Evolutionary conservation across 1,140 invertebrate genomes (phyloP), one percentile per base, ranked within the genome.

Genomic region (Aphelinus atriplicis): DNA sequence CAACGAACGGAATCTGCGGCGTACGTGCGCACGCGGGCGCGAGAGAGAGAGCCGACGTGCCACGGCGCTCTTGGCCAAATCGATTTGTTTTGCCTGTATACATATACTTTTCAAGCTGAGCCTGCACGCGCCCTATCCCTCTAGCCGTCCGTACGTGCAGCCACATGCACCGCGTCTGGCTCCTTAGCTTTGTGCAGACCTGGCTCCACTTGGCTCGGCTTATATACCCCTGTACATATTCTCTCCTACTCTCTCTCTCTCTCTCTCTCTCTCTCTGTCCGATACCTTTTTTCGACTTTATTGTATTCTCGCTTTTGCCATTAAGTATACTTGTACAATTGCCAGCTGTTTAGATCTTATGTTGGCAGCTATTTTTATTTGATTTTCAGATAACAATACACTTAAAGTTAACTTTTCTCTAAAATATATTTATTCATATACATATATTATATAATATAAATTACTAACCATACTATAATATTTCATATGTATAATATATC

Each of bases 51-150:
- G 50, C 50, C 66, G 66, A 68, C 66, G 56, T 68, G 66, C 56
- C 48, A 47, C 7, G n/a, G 50, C 50, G 63, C 63, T n/a, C 64
- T 26, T 43, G 3, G 56, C n/a, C 10, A 10, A 80, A 82, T 80
- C 79, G 79, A 81, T 81, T 81, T 78, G 78, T 78, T 81, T 81
- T 81, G 71, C 79, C 75, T 26, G 50, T 9, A 7, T 42, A 51
- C 3, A 10, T 7, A 56, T 4, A 56, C 66, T 57, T 68, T 68
- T 68, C 57, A 68, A 68, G 56, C 55, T 57, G 45, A n/a, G 50
- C 26, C 50, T 46, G 26, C 51, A 7, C 56, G 10, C 9, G 10
- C 50, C 43, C 64, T 66, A 1, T 66, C 64, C 7, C 26, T 63
- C 62, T 63, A 7, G 43, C 3, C 26, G 2, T 4, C 50, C 10